phyloP scores from a whole-genome alignment of 23 tunicate species.

The Oikopleura albicans region DNA sequence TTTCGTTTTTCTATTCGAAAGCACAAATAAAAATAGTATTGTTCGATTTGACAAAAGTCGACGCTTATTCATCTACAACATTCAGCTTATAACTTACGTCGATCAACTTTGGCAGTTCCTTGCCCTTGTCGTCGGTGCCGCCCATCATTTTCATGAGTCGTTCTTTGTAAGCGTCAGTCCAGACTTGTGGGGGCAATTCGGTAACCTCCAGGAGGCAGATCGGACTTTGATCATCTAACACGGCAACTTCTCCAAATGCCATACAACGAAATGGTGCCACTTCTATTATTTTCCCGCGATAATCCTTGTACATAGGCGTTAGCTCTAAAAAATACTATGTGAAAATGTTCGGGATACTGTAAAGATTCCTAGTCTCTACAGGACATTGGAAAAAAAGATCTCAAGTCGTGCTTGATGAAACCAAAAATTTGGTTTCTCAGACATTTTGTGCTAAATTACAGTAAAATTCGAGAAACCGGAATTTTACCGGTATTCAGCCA shows the following conservation, averaged over 20 bases:
- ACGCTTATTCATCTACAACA: no score
- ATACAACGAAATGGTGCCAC: not conserved
- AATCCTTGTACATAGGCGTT: slow-evolving; percentile 9
- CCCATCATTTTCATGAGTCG: not conserved
- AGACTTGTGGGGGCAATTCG: slow-evolving; percentile 60
- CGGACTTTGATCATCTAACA: not conserved
- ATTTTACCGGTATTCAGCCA: not conserved
- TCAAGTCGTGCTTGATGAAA: not conserved
- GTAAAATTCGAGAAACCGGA: not conserved
- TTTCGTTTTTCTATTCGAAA: no score
- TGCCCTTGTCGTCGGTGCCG: slow-evolving; percentile 7
- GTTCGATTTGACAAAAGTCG: no score
- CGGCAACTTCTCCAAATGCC: not conserved
- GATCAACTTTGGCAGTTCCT: not conserved
- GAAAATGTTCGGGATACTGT: no score
- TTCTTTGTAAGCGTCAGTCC: slow-evolving; percentile 30
- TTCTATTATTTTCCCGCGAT: not conserved
- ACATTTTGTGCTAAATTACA: not conserved
- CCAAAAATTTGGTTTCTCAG: not conserved
- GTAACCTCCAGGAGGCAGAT: slow-evolving; percentile 38
- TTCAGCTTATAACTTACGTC: no score
- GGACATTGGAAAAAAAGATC: no score
- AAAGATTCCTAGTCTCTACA: no score
- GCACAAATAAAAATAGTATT: no score
- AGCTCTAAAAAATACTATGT: slow-evolving; percentile 19